Evolutionary conservation across 2,113 vertebrate genomes (phyloP), one percentile per base, ranked within the genome.

Genomic region (Saimiri boliviensis): DNA sequence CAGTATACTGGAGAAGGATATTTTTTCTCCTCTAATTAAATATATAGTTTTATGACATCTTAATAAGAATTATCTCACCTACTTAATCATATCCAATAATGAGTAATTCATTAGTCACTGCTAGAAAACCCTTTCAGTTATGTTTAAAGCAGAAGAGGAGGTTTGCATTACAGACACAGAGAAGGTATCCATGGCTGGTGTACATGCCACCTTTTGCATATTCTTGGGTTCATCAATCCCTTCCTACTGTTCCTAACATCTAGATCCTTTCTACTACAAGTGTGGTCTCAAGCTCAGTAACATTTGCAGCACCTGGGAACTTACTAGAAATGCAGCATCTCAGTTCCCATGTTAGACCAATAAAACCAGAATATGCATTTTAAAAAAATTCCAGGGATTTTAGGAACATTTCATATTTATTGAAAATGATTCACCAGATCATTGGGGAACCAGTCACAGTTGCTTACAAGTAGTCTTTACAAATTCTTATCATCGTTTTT

Each of bases 191-290:
- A 13, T 1, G 21, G 47, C 6, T 63, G 16, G 3, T 32, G 71
- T 25, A 83, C 70, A 25, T 0, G 30, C 21, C 23, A 37, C 5
- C 30, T 54, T 27, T 16, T 74, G 27, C 14, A 37, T 32, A 10
- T 3, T 27, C 3, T 30, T 2, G 3, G 16, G 8, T 25, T 27
- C 49, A 35, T 27, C 12, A 25, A 2, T n/a, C 0, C 8, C 25
- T 93, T 81, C n/a, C 19, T 60, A 19, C 13, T 40, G 6, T 49
- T 21, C 35, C n/a, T n/a, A 35, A 20, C 76, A 47, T 40, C 40
- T 49, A 68, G 52, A 74, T 54, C 3, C 19, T 76, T 89, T 52
- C 52, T 32, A 42, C 1, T n/a, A 17, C 16, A 92, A 12, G 1
- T 40, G 45, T 63, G 20, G 5, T 60, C 25, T 91, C 17, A 76